Conservation (phyloP, 2,113 vertebrate genomes). For the Pteruthius melanotis region DNA sequence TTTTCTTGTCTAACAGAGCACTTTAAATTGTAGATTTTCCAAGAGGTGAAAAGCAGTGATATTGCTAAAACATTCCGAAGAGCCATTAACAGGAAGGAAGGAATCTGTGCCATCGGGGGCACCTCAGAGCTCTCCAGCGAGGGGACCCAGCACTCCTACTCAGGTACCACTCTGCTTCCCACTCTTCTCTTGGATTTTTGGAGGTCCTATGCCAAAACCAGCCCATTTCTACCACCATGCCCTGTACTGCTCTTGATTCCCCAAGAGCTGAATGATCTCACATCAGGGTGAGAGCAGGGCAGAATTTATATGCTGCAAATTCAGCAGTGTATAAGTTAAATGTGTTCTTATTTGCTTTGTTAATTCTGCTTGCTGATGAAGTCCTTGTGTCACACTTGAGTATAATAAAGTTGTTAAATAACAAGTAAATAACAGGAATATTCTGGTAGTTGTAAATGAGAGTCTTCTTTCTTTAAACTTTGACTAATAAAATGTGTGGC, state of each 20-base stretch:
- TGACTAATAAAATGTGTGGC: not conserved
- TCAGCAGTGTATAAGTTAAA: not conserved
- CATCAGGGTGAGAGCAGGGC: not conserved
- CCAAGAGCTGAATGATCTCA: not conserved
- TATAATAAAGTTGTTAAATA: not conserved
- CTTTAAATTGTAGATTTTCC: conserved; percentile 80
- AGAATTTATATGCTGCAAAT: not conserved
- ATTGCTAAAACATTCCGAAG: conserved; percentile 83
- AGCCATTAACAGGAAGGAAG: conserved; percentile 91
- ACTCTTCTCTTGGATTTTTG: not conserved
- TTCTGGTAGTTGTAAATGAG: not conserved
- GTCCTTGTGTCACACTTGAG: not conserved
- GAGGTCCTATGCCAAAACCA: rapidly evolving
- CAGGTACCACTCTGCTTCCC: conserved; percentile 57
- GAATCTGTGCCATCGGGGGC: conserved; percentile 88
- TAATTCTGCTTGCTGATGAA: not conserved
- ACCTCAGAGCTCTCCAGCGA: conserved; percentile 88
- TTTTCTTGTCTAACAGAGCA: not conserved
- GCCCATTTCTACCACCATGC: not conserved
- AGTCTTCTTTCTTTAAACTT: not conserved
- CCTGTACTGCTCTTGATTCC: not conserved
- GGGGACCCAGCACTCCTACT: conserved; percentile 92
- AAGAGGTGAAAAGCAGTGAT: conserved; percentile 83
- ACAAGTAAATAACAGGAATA: not conserved
- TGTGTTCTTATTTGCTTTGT: not conserved